Percentiles rank a stretch among this genome's conserved stretches.
Conservation (phyloP, 2,888 invertebrate genomes). For the Lithophane semibrunnea region DNA sequence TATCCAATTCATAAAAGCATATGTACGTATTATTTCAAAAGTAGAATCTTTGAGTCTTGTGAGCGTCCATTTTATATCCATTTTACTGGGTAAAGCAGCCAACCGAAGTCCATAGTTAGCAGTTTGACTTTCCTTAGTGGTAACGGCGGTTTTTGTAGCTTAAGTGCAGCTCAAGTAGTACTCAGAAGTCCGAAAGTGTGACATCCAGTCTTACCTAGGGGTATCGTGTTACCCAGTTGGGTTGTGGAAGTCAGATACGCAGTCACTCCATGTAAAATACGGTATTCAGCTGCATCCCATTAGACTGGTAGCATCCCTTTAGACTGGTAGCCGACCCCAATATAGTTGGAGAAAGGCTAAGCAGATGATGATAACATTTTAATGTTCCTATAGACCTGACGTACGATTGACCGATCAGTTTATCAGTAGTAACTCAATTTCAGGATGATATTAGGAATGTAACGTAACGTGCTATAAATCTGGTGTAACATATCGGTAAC, state of each 20-base stretch:
- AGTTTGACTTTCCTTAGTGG: not conserved
- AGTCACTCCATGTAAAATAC: not conserved
- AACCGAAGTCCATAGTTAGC: not conserved
- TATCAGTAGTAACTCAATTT: not conserved
- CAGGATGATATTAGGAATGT: slow-evolving; percentile 1
- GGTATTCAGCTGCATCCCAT: not conserved
- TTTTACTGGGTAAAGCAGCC: not conserved
- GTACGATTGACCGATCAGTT: not conserved
- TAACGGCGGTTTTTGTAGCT: not conserved
- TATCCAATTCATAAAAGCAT: not conserved
- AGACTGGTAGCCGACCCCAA: not conserved
- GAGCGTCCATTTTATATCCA: not conserved
- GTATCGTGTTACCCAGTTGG: not conserved
- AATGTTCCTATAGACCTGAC: too few species aligned
- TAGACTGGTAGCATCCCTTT: too few species aligned
- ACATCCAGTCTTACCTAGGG: not conserved
- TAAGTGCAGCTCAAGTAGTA: not conserved
- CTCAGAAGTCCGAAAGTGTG: not conserved
- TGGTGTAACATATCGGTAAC: slow-evolving; percentile 6
- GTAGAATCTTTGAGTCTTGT: not conserved
- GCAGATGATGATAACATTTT: not conserved
- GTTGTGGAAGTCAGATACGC: not conserved
- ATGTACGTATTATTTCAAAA: too few species aligned
- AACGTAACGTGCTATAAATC: not conserved
- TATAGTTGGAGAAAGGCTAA: not conserved